Conservation (phyloP, 2,797 vertebrate species). For the Novumbra hubbsi region DNA sequence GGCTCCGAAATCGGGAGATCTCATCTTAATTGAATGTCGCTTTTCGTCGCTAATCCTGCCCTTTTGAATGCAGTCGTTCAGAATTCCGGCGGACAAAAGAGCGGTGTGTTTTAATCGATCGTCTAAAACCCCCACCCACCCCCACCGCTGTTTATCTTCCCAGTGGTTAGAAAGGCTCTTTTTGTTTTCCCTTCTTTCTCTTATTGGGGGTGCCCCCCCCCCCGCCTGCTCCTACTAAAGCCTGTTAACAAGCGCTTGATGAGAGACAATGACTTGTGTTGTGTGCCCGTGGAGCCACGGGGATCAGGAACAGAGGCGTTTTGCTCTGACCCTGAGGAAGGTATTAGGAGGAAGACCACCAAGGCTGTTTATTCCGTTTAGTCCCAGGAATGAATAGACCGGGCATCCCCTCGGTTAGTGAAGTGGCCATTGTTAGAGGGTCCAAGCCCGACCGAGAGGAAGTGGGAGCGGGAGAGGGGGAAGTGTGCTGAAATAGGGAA, state of each 20-base stretch:
- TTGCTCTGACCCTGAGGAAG: conserved; percentile 46
- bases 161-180: conserved; percentile 51
- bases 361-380: conserved; percentile 11
- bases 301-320: conserved; percentile 43
- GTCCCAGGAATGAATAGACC: no score
- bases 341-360: conserved; percentile 44
- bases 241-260: conserved; percentile 59
- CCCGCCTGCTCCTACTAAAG: conserved; percentile 47
- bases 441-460: no score
- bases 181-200: conserved; percentile 62
- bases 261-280: conserved; percentile 26
- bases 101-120: conserved; percentile 61
- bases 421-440: no score
- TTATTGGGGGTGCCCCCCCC: conserved; percentile 53
- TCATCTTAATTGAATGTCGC: conserved; percentile 77
- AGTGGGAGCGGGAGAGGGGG: no score
- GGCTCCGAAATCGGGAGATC: conserved; percentile 55
- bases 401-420: no score
- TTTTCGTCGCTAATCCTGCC: conserved; percentile 64
- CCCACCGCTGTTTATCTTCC: conserved; percentile 21
- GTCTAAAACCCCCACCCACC: conserved; percentile 9
- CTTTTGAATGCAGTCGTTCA: conserved; percentile 65
- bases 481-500: no score
- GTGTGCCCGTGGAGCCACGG: conserved; percentile 33
- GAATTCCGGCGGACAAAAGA: conserved; percentile 65